These are phyloP conservation scores for Homarus americanus DNA, from an alignment of 1,140 invertebrate species.

Conservation along the genomic window DNA sequence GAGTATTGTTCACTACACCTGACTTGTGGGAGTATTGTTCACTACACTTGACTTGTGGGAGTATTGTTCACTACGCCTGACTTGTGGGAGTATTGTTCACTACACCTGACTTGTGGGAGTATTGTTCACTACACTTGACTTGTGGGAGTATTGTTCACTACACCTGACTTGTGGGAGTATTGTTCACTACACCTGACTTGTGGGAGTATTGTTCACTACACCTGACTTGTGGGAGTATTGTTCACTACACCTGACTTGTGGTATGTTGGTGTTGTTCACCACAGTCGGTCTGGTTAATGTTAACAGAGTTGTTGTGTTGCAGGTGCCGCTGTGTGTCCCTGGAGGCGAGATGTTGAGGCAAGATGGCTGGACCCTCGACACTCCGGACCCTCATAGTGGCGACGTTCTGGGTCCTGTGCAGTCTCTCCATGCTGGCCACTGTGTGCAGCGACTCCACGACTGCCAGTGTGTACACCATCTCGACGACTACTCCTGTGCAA, in stretches of 20 bases:
- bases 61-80: too few relatives aligned
- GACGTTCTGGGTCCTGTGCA: constrained; percentile 30
- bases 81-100: too few relatives aligned
- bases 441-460: neutral
- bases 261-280: neutral
- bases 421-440: neutral
- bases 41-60: too few relatives aligned
- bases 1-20: too few relatives aligned
- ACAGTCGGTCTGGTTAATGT: neutral
- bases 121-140: neutral
- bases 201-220: neutral
- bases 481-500: neutral
- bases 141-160: neutral
- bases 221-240: neutral
- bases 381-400: neutral
- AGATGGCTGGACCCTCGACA: constrained; percentile 3
- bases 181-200: neutral
- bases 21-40: too few relatives aligned
- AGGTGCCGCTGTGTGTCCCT: neutral
- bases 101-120: too few relatives aligned
- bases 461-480: neutral
- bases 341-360: constrained; percentile 49
- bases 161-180: neutral
- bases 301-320: neutral
- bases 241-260: neutral